Conservation (phyloP, 2,888 invertebrate genomes). For the Falcaria lacertinaria region DNA sequence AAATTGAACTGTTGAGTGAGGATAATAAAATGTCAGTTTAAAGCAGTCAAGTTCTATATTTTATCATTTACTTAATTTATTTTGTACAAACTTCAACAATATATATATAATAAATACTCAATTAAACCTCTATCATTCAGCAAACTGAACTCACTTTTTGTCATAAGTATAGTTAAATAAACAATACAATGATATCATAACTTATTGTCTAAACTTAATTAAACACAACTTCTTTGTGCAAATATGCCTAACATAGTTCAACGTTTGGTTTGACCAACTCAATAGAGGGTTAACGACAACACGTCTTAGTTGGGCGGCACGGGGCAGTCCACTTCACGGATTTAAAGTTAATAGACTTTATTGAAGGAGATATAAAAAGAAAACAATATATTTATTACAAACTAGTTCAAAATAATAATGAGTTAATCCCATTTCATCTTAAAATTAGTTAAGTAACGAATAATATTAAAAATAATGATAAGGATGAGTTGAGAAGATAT, state of each 20-base stretch:
- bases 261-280: conserved; percentile 73
- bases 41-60: conserved; percentile 81
- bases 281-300: conserved; percentile 28
- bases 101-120: conserved; percentile 79
- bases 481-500: too few relatives aligned
- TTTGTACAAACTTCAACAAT: conserved; percentile 82
- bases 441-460: too few relatives aligned
- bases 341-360: background rate
- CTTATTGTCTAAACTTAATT: conserved; percentile 81
- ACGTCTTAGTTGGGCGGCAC: conserved; percentile 5
- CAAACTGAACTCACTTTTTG: conserved; percentile 80
- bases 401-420: too few relatives aligned
- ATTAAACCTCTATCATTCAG: conserved; percentile 80
- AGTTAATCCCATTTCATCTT: too few relatives aligned
- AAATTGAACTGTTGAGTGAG: too few relatives aligned
- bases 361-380: background rate
- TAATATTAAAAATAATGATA: too few relatives aligned
- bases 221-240: conserved; percentile 81
- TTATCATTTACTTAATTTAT: conserved; percentile 81
- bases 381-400: too few relatives aligned
- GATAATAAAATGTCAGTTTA: conserved; percentile 55
- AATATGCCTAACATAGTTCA: conserved; percentile 78
- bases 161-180: conserved; percentile 74
- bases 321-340: conserved; percentile 3
- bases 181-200: conserved; percentile 75